Conservation (phyloP, 2,888 invertebrate genomes). For the Arenicola marina region DNA sequence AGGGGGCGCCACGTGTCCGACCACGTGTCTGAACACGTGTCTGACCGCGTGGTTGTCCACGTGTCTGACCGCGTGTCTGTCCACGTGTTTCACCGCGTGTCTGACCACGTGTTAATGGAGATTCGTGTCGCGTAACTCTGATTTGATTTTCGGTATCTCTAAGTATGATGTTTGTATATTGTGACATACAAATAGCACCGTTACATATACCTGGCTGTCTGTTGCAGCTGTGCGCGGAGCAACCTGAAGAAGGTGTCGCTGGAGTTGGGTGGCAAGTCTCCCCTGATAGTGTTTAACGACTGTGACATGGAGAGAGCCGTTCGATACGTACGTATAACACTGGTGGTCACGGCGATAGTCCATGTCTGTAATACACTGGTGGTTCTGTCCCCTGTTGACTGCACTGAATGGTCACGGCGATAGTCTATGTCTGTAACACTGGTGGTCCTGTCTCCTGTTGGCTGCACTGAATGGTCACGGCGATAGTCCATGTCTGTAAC, state of each 20-base stretch:
- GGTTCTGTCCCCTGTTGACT: too few relatives aligned
- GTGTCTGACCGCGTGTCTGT: too few relatives aligned
- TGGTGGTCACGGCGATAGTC: too few relatives aligned
- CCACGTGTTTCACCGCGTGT: background rate
- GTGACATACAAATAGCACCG: background rate
- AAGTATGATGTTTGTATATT: background rate
- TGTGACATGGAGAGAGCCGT: conserved; percentile 93
- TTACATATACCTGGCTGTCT: background rate
- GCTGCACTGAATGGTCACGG: too few relatives aligned
- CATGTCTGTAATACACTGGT: too few relatives aligned
- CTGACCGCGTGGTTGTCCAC: too few relatives aligned
- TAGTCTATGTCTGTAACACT: too few relatives aligned
- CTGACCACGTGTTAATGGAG: background rate
- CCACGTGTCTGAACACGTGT: too few relatives aligned
- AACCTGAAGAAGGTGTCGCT: conserved; percentile 94
- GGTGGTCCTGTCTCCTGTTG: too few relatives aligned
- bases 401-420: too few relatives aligned
- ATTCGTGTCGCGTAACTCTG: background rate
- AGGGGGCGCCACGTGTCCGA: background rate
- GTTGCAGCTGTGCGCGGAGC: conserved; percentile 53
- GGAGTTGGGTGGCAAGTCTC: conserved; percentile 95
- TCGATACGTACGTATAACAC: conserved; percentile 72
- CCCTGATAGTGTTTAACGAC: conserved; percentile 90
- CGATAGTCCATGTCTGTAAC: too few relatives aligned
- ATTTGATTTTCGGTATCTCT: background rate